Evolutionary conservation across 2,797 vertebrate genomes (phyloP).

Genomic region (Lepilemur septentrionalis): DNA sequence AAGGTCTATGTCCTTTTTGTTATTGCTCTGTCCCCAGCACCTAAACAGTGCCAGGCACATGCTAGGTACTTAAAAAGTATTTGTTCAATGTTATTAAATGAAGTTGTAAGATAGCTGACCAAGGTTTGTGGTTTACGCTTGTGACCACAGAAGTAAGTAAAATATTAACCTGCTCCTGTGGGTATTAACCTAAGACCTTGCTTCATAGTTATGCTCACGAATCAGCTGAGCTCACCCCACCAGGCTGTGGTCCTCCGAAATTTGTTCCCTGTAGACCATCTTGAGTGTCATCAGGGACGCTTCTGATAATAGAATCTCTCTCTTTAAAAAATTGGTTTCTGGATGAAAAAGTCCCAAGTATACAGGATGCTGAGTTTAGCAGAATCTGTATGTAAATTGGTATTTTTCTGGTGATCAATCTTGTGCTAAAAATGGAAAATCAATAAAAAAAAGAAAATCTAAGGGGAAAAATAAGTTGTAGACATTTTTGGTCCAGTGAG

Average conservation of each 20-base stretch:
- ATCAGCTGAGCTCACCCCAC: background rate
- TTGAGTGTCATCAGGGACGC: constrained; percentile 55
- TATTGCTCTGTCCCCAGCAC: background rate
- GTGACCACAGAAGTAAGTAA: background rate
- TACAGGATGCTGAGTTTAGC: constrained; percentile 79
- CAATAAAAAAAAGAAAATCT: constrained; percentile 80
- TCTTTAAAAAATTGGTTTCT: constrained; percentile 80
- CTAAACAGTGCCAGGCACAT: background rate
- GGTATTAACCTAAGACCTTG: background rate
- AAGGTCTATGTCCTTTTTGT: background rate
- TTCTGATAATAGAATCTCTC: constrained; percentile 73
- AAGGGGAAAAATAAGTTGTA: constrained; percentile 77
- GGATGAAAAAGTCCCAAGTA: constrained; percentile 75
- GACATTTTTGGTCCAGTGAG: constrained; percentile 75
- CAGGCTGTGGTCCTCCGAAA: background rate
- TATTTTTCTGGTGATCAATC: constrained; percentile 82
- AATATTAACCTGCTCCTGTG: background rate
- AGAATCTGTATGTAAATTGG: constrained; percentile 82
- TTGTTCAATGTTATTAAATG: background rate
- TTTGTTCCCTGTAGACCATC: constrained; percentile 24
- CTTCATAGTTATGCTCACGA: background rate
- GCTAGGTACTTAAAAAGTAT: background rate
- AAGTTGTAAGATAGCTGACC: background rate
- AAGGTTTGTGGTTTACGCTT: background rate
- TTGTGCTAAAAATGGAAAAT: constrained; percentile 82